Percentiles rank a stretch among this genome's conserved stretches.
Conservation (phyloP, 2,888 invertebrate genomes). For the Heliconius erato region DNA sequence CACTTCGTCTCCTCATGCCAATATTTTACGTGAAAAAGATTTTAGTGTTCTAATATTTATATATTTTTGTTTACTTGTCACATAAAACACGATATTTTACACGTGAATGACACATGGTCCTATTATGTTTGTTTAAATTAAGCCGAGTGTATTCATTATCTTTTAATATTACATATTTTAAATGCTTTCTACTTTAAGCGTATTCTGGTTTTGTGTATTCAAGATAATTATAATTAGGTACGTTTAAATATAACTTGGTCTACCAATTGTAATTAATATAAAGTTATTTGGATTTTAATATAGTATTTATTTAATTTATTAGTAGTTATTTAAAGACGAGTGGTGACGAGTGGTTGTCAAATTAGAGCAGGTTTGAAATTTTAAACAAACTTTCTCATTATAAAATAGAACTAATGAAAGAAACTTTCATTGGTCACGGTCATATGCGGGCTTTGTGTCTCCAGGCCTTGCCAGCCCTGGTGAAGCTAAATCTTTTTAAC, state of each 20-base stretch:
- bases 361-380: not conserved
- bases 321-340: not conserved
- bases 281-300: not conserved
- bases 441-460: too few relatives aligned
- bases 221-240: slow-evolving; percentile 8
- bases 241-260: not conserved
- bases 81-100: not conserved
- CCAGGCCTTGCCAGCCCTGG: too few relatives aligned
- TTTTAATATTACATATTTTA: not conserved
- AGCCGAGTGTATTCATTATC: not conserved
- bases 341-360: not conserved
- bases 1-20: too few relatives aligned
- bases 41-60: not conserved
- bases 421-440: not conserved
- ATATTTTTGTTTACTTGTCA: not conserved
- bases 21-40: too few relatives aligned
- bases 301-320: too few relatives aligned
- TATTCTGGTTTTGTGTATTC: not conserved
- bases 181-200: not conserved
- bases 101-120: not conserved
- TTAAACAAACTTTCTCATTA: not conserved
- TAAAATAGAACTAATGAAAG: not conserved
- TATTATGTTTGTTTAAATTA: not conserved
- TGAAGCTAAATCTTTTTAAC: too few relatives aligned
- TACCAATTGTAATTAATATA: not conserved